Evolutionary conservation across 1,140 invertebrate genomes (phyloP).

Genomic region (Eriocheir sinensis): DNA sequence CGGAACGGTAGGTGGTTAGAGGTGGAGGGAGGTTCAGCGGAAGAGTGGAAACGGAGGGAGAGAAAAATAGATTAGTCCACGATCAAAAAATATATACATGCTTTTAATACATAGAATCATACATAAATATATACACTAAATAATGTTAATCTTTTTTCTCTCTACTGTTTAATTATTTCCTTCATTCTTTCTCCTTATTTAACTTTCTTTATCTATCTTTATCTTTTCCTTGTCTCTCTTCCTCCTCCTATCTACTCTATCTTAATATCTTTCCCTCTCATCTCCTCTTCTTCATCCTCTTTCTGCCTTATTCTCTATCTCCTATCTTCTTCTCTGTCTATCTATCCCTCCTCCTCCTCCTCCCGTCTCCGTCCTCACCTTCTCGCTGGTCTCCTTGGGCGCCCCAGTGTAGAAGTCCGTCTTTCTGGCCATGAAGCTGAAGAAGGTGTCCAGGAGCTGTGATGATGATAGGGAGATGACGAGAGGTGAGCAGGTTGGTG

Average conservation of each 20-base stretch:
- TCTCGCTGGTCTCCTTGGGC: constrained; percentile 88
- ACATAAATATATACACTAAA: not conserved
- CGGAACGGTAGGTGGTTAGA: too few species aligned
- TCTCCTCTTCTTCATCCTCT: too few species aligned
- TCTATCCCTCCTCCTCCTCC: not conserved
- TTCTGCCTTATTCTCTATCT: not conserved
- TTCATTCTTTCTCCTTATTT: not conserved
- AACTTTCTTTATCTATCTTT: not conserved
- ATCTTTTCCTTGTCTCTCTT: not conserved
- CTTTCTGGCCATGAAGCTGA: constrained; percentile 95
- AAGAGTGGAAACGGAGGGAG: not conserved
- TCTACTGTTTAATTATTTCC: not conserved
- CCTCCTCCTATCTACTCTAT: not conserved
- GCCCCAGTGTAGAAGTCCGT: constrained; percentile 98
- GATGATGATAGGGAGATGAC: constrained; percentile 55
- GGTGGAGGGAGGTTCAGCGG: not conserved
- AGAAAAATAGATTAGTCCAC: not conserved
- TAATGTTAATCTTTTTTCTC: not conserved
- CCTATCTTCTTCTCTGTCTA: not conserved
- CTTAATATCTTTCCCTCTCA: too few species aligned
- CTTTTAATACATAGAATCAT: not conserved
- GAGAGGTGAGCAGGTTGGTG: not conserved
- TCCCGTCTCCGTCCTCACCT: constrained; percentile 83
- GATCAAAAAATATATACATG: not conserved
- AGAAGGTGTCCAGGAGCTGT: constrained; percentile 94